A percentile compares a stretch with the other conserved stretches of the same genome.
These are phyloP conservation scores for Lepus oiostolus DNA, from an alignment of 2,797 vertebrate species.

Conservation along the genomic window DNA sequence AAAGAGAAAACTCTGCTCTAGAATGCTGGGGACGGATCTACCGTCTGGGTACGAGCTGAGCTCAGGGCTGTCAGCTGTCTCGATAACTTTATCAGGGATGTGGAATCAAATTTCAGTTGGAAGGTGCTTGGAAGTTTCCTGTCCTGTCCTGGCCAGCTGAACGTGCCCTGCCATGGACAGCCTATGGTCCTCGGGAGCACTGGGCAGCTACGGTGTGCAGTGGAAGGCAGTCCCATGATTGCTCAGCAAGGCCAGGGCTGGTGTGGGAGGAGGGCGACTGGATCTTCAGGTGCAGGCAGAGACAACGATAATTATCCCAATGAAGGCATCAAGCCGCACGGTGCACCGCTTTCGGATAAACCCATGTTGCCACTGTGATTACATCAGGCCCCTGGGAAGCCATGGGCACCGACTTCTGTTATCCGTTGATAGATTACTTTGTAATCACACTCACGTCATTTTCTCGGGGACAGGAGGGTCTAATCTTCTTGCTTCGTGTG, in stretches of 20 bases:
- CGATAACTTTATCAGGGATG: conserved; percentile 66
- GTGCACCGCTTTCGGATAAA: not conserved
- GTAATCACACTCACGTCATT: not conserved
- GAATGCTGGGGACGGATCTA: conserved; percentile 18
- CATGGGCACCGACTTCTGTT: not conserved
- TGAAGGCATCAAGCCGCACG: rapidly evolving
- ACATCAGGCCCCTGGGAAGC: conserved; percentile 36
- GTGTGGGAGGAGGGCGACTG: not conserved
- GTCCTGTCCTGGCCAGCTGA: not conserved
- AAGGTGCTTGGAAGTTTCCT: conserved; percentile 40
- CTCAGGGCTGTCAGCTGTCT: conserved; percentile 60
- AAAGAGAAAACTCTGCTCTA: conserved; percentile 39
- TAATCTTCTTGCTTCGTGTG: not conserved
- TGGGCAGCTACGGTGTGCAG: not conserved
- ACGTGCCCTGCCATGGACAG: not conserved
- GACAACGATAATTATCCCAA: not conserved
- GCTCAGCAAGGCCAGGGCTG: not conserved
- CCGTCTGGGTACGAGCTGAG: not conserved
- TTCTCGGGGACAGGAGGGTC: conserved; percentile 43
- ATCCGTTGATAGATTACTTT: conserved; percentile 43
- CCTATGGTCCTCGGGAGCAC: not conserved
- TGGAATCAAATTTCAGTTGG: conserved; percentile 41
- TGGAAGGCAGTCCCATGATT: not conserved
- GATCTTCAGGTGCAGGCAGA: not conserved
- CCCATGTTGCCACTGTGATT: not conserved